Evolutionary conservation across 1,140 invertebrate genomes (phyloP).

Genomic region (Gryllus bimaculatus): DNA sequence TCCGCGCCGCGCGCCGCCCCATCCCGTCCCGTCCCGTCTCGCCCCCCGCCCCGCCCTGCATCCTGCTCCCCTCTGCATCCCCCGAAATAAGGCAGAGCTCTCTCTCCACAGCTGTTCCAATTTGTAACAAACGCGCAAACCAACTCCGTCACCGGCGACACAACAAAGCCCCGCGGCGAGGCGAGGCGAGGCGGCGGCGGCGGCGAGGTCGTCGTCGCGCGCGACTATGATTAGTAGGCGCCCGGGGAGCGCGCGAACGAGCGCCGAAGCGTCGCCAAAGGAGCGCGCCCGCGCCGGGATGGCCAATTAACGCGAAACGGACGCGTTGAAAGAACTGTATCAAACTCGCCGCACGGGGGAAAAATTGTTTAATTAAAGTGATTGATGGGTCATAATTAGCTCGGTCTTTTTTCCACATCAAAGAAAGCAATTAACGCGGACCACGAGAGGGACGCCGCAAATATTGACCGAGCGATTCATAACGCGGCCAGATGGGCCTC

Average conservation of each 20-base stretch:
- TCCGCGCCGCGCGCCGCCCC: no score
- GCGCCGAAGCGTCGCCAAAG: not conserved
- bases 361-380: conserved; percentile 1
- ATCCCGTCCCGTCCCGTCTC: no score
- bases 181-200: no score
- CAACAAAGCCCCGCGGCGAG: not conserved
- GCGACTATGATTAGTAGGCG: not conserved
- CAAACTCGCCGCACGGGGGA: not conserved
- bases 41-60: no score
- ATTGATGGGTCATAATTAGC: not conserved
- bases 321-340: not conserved
- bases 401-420: not conserved
- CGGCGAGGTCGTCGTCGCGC: no score
- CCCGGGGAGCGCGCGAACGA: not conserved
- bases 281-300: not conserved
- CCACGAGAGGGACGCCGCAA: not conserved
- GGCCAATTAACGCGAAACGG: not conserved
- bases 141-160: not conserved
- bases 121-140: not conserved
- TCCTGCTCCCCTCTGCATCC: not conserved
- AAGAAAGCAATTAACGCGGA: not conserved
- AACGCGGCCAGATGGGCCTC: not conserved
- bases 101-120: not conserved
- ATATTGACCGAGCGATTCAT: not conserved
- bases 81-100: not conserved